Conservation (phyloP, 1,140 invertebrate species). For the Conus betulinus region DNA sequence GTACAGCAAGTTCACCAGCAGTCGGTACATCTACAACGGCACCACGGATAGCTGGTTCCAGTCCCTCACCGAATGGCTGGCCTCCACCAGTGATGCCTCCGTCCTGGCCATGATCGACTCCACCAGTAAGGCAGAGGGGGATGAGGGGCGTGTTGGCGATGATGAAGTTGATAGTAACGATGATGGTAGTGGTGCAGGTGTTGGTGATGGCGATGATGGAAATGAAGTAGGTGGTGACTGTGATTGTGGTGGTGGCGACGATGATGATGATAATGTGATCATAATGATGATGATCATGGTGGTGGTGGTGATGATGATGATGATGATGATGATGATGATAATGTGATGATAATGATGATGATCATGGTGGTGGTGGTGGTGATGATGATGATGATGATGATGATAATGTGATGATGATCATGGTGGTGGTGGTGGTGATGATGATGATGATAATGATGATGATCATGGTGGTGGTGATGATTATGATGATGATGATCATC, state of each 20-base stretch:
- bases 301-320: too few species aligned
- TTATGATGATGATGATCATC: too few species aligned
- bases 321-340: too few species aligned
- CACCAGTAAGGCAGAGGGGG: background rate
- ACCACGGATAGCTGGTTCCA: constrained; percentile 69
- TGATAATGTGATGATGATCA: too few species aligned
- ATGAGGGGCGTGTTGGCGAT: background rate
- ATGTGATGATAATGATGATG: too few species aligned
- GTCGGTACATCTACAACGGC: constrained; percentile 46
- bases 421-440: too few species aligned
- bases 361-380: too few species aligned
- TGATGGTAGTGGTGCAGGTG: background rate
- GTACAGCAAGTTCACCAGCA: constrained; percentile 40
- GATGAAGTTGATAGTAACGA: background rate
- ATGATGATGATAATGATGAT: too few species aligned
- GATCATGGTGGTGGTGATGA: too few species aligned
- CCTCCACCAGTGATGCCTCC: constrained; percentile 20
- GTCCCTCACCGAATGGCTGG: constrained; percentile 55
- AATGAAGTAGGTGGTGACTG: background rate
- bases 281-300: too few species aligned
- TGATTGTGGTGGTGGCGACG: background rate
- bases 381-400: too few species aligned
- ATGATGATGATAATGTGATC: too few species aligned
- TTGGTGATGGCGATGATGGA: background rate
- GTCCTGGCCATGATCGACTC: constrained; percentile 35